Percentiles rank a stretch among this genome's conserved stretches.
phyloP scores from a whole-genome alignment of 2,797 vertebrate species.

The Microctenopoma stevenorrisi region DNA sequence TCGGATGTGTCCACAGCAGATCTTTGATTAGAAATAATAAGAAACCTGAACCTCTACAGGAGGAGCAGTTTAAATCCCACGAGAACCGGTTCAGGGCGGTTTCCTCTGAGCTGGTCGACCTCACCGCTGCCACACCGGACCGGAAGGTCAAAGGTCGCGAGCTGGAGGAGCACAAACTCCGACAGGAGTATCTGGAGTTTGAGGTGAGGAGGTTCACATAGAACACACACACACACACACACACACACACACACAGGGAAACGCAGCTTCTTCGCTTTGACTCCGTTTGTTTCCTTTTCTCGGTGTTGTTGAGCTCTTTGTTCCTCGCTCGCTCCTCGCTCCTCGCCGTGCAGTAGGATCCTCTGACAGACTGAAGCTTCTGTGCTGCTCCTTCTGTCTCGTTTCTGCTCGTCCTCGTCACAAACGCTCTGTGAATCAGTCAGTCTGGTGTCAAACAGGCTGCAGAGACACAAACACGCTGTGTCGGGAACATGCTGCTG shows the following conservation, averaged over 20 bases:
- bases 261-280: no score
- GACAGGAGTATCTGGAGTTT: conserved; percentile 95
- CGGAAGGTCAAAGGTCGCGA: conserved; percentile 92
- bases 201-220: conserved; percentile 84
- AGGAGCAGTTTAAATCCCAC: conserved; percentile 93
- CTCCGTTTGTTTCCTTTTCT: no score
- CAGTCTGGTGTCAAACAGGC: conserved; percentile 26
- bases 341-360: no score
- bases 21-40: no score
- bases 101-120: conserved; percentile 88
- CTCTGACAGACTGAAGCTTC: conserved; percentile 6
- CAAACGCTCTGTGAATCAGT: conserved; percentile 24
- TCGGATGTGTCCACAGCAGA: no score
- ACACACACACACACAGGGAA: no score
- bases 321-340: no score
- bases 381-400: conserved; percentile 21
- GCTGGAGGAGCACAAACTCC: conserved; percentile 91
- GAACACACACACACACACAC: not conserved
- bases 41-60: conserved; percentile 73
- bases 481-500: conserved; percentile 26
- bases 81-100: conserved; percentile 91
- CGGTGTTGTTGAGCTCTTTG: no score
- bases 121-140: conserved; percentile 83
- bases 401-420: conserved; percentile 4
- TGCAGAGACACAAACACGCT: conserved; percentile 15